Evolutionary conservation across 2,113 vertebrate genomes (phyloP).

Genomic region (Himantopus leucocephalus): DNA sequence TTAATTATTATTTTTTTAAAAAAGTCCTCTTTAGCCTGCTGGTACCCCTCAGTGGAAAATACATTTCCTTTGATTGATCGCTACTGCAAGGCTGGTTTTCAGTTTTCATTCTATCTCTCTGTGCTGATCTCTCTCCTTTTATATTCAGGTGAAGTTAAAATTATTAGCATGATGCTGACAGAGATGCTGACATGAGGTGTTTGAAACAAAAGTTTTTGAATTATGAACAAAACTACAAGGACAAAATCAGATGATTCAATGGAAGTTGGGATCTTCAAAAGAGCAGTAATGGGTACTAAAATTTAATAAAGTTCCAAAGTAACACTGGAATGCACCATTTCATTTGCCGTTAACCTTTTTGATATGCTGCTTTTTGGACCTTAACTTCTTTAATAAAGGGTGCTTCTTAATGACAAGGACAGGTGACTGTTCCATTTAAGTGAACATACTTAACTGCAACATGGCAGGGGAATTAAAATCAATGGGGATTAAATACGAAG

Average conservation of each 20-base stretch:
- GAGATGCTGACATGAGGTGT: constrained; percentile 37
- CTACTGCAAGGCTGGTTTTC: neutral
- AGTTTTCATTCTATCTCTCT: neutral
- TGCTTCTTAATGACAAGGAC: constrained; percentile 45
- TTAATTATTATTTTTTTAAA: neutral
- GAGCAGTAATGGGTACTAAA: constrained; percentile 63
- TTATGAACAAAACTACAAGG: constrained; percentile 70
- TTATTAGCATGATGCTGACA: constrained; percentile 54
- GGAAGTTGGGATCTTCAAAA: constrained; percentile 34
- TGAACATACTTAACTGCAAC: neutral
- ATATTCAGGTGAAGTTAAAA: neutral
- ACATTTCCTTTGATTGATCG: neutral
- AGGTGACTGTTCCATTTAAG: constrained; percentile 40
- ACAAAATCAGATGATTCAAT: constrained; percentile 53
- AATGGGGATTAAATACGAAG: neutral
- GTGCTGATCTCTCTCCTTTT: neutral
- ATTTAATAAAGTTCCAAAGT: constrained; percentile 71
- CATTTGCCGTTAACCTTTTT: constrained; percentile 71
- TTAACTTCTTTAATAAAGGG: constrained; percentile 44
- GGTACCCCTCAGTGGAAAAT: neutral
- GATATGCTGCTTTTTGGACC: constrained; percentile 39
- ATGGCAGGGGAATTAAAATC: neutral
- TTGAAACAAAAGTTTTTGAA: constrained; percentile 67
- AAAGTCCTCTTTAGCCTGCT: neutral
- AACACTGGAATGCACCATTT: constrained; percentile 67